A percentile compares a stretch with the other conserved stretches of the same genome.
phyloP scores from a whole-genome alignment of 2,888 invertebrate species.

The Alviniconcha strummeri region DNA sequence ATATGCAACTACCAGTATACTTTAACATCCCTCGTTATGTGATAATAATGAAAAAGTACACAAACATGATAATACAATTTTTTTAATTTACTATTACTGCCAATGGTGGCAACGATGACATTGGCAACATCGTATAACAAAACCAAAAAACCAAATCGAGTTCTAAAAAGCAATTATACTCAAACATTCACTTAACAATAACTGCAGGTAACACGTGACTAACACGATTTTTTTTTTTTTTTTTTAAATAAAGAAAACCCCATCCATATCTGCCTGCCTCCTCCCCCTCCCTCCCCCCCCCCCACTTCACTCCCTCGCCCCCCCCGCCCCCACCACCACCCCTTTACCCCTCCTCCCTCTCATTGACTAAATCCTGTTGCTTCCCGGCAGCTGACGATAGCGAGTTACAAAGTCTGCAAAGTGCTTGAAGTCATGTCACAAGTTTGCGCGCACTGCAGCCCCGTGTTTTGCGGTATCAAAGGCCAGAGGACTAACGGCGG shows the following conservation, averaged over 20 bases:
- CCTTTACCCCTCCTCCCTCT: background rate
- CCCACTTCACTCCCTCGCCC: background rate
- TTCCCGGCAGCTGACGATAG: constrained; percentile 4
- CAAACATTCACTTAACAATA: too few species aligned
- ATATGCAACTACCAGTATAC: too few species aligned
- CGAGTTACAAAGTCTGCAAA: constrained; percentile 14
- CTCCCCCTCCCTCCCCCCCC: background rate
- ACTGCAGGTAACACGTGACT: too few species aligned
- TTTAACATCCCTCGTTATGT: too few species aligned
- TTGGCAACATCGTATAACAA: too few species aligned
- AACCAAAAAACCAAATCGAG: too few species aligned
- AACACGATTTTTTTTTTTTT: too few species aligned
- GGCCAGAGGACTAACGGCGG: constrained; percentile 6
- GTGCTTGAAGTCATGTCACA: constrained; percentile 23
- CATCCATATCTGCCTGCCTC: background rate
- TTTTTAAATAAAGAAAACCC: background rate
- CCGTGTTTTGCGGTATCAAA: constrained; percentile 15
- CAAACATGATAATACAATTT: too few species aligned
- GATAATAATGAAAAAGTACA: too few species aligned
- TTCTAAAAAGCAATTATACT: too few species aligned
- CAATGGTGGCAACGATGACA: too few species aligned
- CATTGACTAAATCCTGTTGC: background rate
- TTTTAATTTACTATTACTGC: too few species aligned
- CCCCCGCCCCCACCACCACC: background rate
- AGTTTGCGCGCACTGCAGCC: constrained; percentile 13